Evolutionary conservation across 1,140 invertebrate species (phyloP).

Genomic region (Drosophila navojoa): DNA sequence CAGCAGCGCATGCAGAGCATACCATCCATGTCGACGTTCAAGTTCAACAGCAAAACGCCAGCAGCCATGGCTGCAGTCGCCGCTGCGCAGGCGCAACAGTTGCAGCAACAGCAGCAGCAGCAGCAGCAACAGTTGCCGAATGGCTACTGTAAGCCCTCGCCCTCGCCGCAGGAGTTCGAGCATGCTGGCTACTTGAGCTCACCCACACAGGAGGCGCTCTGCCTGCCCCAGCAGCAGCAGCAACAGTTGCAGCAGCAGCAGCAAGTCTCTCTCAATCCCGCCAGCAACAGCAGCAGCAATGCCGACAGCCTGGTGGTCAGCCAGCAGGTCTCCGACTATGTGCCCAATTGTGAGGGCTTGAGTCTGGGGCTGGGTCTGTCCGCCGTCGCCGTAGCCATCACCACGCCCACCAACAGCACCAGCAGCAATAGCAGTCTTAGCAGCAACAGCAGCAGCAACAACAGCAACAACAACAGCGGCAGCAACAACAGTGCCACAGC

Average conservation of each 20-base stretch:
- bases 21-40: slow-evolving; percentile 82
- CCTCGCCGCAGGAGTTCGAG: slow-evolving; percentile 75
- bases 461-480: slow-evolving; percentile 18
- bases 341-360: slow-evolving; percentile 65
- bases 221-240: slow-evolving; percentile 46
- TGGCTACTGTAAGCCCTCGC: slow-evolving; percentile 81
- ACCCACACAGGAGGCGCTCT: slow-evolving; percentile 67
- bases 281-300: slow-evolving; percentile 50
- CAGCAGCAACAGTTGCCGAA: slow-evolving; percentile 62
- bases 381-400: slow-evolving; percentile 29
- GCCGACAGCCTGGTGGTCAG: slow-evolving; percentile 37
- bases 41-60: slow-evolving; percentile 70
- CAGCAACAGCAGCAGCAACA: slow-evolving; percentile 20
- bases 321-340: slow-evolving; percentile 64
- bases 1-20: slow-evolving; percentile 66
- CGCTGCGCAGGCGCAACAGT: slow-evolving; percentile 28
- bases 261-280: slow-evolving; percentile 47
- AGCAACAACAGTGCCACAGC: slow-evolving; percentile 28
- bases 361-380: slow-evolving; percentile 30
- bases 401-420: slow-evolving; percentile 36
- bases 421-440: slow-evolving; percentile 21
- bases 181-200: slow-evolving; percentile 72
- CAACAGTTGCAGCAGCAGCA: slow-evolving; percentile 33
- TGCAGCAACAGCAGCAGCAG: slow-evolving; percentile 37
- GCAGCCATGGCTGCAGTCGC: slow-evolving; percentile 50